Conservation (phyloP, 2,888 invertebrate genomes). For the Willowsia nigromaculata region DNA sequence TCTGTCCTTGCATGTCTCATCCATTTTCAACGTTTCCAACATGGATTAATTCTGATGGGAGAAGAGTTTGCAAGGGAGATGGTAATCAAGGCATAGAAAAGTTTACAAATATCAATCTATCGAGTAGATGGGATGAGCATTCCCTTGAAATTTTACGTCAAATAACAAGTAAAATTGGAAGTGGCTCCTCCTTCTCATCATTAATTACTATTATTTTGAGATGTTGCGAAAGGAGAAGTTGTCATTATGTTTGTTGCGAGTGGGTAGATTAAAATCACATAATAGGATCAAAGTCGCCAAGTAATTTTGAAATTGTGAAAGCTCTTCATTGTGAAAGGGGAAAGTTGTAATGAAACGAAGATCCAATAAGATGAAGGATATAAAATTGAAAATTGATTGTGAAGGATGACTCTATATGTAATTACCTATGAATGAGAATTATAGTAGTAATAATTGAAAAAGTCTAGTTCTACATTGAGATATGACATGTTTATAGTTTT, state of each 20-base stretch:
- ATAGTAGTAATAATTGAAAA: background rate
- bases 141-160: background rate
- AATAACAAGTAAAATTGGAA: background rate
- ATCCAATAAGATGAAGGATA: background rate
- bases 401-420: background rate
- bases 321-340: background rate
- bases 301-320: background rate
- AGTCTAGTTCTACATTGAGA: too few relatives aligned
- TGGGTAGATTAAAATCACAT: background rate
- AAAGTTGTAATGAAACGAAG: background rate
- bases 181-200: background rate
- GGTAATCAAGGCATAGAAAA: background rate
- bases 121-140: too few relatives aligned
- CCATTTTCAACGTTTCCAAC: background rate
- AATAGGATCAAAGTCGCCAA: background rate
- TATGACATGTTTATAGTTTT: too few relatives aligned
- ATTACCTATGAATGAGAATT: background rate
- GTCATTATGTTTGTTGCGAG: background rate
- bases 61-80: background rate
- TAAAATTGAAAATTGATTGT: background rate
- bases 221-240: background rate
- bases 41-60: background rate
- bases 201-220: background rate
- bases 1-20: too few relatives aligned
- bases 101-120: background rate